Conservation (phyloP, 2,797 vertebrate species). For the Danio jaintianensis region DNA sequence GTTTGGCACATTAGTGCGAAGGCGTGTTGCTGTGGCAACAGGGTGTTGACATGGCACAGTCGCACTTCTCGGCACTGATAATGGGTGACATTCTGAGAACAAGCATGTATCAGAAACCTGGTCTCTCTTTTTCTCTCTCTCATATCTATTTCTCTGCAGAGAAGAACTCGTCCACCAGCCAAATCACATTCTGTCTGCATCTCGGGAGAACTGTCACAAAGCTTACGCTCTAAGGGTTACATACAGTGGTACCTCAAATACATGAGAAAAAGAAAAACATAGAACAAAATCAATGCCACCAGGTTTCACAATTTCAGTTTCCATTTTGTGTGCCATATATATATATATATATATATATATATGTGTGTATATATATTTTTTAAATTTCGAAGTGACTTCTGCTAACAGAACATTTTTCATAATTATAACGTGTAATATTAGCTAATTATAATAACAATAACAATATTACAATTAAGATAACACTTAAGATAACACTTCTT, state of each 20-base stretch:
- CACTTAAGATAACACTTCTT: slow-evolving; percentile 81
- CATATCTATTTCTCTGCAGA: slow-evolving; percentile 56
- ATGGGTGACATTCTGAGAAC: slow-evolving; percentile 76
- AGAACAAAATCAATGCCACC: slow-evolving; percentile 65
- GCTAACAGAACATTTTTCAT: slow-evolving; percentile 83
- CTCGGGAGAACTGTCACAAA: slow-evolving; percentile 39
- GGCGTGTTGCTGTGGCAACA: slow-evolving; percentile 73
- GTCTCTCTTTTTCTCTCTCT: slow-evolving; percentile 36
- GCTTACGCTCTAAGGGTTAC: slow-evolving; percentile 58
- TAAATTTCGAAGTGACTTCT: slow-evolving; percentile 82
- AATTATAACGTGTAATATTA: slow-evolving; percentile 82
- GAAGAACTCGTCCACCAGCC: slow-evolving; percentile 55
- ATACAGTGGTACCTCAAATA: slow-evolving; percentile 65
- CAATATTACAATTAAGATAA: slow-evolving; percentile 87
- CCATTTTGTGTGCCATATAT: slow-evolving; percentile 79
- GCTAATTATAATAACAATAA: slow-evolving; percentile 87
- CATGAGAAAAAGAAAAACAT: slow-evolving; percentile 54
- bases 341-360: slow-evolving; percentile 26
- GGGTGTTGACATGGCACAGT: slow-evolving; percentile 75
- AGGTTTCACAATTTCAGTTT: slow-evolving; percentile 73
- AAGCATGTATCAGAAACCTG: slow-evolving; percentile 63
- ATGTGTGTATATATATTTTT: no score
- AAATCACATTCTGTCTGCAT: slow-evolving; percentile 69
- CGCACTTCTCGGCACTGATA: slow-evolving; percentile 68
- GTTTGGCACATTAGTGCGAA: slow-evolving; percentile 70